Conservation (phyloP, 92 coral and sea anemone species). For the Parazoanthus darwini region DNA sequence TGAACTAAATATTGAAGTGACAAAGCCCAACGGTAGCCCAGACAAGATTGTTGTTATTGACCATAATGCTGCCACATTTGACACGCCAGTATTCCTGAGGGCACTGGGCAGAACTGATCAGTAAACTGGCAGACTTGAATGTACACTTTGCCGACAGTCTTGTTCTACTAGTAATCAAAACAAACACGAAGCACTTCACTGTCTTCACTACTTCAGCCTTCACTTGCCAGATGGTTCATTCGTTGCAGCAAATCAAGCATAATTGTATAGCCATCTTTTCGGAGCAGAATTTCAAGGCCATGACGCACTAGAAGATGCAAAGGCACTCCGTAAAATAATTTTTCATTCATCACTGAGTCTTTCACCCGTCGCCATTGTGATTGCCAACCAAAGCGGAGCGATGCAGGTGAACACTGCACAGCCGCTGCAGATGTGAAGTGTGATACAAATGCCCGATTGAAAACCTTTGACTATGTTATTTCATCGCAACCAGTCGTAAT, state of each 20-base stretch:
- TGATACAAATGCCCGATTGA: constrained; percentile 31
- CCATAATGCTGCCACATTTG: constrained; percentile 24
- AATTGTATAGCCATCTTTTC: constrained; percentile 24
- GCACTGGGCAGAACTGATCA: constrained; percentile 20
- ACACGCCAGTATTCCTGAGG: constrained; percentile 28
- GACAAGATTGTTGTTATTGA: constrained; percentile 19
- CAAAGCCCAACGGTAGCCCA: constrained; percentile 30
- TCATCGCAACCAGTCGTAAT: constrained; percentile 34
- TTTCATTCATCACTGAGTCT: constrained; percentile 23
- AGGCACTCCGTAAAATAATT: constrained; percentile 24
- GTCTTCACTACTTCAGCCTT: constrained; percentile 8
- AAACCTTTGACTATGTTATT: constrained; percentile 28
- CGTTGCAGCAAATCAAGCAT: constrained; percentile 27
- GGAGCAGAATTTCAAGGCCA: constrained; percentile 25
- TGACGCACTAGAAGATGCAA: constrained; percentile 25
- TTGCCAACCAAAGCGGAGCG: constrained; percentile 38
- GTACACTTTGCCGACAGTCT: constrained; percentile 23
- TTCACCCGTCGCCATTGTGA: constrained; percentile 33
- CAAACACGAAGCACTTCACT: constrained; percentile 21
- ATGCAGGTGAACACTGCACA: constrained; percentile 32
- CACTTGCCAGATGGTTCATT: constrained; percentile 23
- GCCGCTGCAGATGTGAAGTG: constrained; percentile 33
- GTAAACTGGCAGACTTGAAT: constrained; percentile 23
- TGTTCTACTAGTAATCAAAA: constrained; percentile 15
- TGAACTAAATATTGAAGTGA: constrained; percentile 22